Percentiles rank a stretch among this genome's conserved stretches.
Conservation (phyloP, 2,113 vertebrate genomes). For the Gallinago paraguaiae region DNA sequence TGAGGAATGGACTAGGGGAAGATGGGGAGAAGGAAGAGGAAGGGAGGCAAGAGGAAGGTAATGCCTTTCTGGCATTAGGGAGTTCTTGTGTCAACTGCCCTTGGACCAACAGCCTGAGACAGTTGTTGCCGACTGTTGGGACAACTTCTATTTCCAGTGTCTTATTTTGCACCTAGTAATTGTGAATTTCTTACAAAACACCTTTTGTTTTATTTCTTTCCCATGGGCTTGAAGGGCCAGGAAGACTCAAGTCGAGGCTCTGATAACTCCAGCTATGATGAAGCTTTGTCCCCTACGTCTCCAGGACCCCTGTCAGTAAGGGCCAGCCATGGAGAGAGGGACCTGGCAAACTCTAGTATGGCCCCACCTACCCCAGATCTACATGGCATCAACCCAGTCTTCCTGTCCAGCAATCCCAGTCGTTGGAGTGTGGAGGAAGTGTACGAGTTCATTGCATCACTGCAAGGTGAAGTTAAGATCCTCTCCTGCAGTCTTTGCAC, state of each 20-base stretch:
- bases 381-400: constrained; percentile 86
- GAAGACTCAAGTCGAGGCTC: constrained; percentile 94
- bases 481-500: not conserved
- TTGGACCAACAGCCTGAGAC: not conserved
- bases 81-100: not conserved
- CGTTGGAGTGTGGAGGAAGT: constrained; percentile 97
- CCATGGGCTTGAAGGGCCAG: constrained; percentile 76
- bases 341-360: constrained; percentile 75
- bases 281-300: constrained; percentile 88
- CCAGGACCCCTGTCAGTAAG: constrained; percentile 88
- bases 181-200: not conserved
- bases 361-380: constrained; percentile 81
- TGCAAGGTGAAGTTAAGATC: constrained; percentile 84
- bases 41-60: not conserved
- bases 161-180: not conserved
- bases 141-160: not conserved
- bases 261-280: constrained; percentile 92
- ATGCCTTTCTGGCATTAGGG: not conserved
- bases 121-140: not conserved
- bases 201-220: not conserved
- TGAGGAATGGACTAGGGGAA: not conserved
- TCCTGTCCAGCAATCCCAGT: constrained; percentile 88
- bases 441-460: constrained; percentile 92
- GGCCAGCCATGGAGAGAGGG: constrained; percentile 81
- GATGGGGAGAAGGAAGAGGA: not conserved